These are phyloP conservation scores for Donacobius atricapilla DNA, from an alignment of 2,113 vertebrate species.

Conservation along the genomic window DNA sequence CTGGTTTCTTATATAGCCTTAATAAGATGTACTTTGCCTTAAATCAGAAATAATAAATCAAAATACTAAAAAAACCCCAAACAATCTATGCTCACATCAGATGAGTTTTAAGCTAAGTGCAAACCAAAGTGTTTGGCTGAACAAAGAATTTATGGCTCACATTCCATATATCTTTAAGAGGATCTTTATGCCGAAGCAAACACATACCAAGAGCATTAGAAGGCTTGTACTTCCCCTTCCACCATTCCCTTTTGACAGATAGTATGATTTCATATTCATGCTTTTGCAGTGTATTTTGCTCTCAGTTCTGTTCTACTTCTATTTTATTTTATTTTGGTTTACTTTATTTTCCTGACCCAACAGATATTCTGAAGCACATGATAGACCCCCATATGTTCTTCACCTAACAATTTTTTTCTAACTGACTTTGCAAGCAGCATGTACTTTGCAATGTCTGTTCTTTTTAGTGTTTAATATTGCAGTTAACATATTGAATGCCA, in stretches of 20 bases:
- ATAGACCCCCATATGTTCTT: neutral
- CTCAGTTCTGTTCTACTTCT: neutral
- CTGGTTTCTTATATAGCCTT: neutral
- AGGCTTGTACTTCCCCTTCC: neutral
- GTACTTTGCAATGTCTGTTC: neutral
- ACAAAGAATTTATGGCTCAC: neutral
- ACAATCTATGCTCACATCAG: neutral
- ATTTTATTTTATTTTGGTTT: neutral
- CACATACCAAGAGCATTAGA: neutral
- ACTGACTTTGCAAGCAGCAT: neutral
- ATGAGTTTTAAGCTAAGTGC: neutral
- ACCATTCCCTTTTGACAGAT: neutral
- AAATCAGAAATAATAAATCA: neutral
- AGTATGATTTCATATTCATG: neutral
- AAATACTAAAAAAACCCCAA: neutral
- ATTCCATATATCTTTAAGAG: fast-evolving
- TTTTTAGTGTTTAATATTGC: neutral
- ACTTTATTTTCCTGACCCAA: neutral
- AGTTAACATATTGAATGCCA: neutral
- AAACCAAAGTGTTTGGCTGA: neutral
- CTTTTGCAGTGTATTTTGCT: neutral
- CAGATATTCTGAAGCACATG: neutral
- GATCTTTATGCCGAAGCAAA: neutral
- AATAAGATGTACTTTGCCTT: neutral
- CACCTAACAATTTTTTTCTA: neutral